Evolutionary conservation across 1,140 invertebrate species (phyloP).

Genomic region (Tetranychus cinnabarinus): DNA sequence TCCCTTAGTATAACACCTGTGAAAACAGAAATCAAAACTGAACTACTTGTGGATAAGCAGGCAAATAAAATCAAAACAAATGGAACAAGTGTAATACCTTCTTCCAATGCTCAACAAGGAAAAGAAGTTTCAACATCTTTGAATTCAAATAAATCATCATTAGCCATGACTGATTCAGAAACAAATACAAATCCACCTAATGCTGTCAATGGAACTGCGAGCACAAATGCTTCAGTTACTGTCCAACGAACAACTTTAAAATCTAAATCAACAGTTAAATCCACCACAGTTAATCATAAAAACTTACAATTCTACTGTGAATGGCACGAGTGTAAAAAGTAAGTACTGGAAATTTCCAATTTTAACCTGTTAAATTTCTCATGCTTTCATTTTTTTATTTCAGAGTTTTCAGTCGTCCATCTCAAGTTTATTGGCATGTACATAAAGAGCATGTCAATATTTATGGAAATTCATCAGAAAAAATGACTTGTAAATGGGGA

Average conservation of each 20-base stretch:
- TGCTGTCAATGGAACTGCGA: no score
- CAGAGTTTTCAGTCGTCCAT: slow-evolving; percentile 3
- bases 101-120: neutral
- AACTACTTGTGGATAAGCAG: no score
- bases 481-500: slow-evolving; percentile 6
- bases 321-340: slow-evolving; percentile 67
- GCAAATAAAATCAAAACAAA: neutral
- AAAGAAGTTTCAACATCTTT: no score
- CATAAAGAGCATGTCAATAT: slow-evolving; percentile 6
- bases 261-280: neutral
- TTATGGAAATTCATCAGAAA: neutral
- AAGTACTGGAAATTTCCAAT: slow-evolving; percentile 16
- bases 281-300: neutral
- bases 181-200: neutral
- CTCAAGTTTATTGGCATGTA: slow-evolving; percentile 8
- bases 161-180: neutral
- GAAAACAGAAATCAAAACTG: neutral
- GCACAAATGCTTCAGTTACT: neutral
- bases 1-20: neutral
- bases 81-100: neutral
- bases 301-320: slow-evolving; percentile 46
- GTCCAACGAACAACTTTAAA: neutral
- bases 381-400: neutral
- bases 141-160: no score
- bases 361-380: slow-evolving; percentile 1